Conservation (phyloP, 2,888 invertebrate species). For the Aleiodes alternator region DNA sequence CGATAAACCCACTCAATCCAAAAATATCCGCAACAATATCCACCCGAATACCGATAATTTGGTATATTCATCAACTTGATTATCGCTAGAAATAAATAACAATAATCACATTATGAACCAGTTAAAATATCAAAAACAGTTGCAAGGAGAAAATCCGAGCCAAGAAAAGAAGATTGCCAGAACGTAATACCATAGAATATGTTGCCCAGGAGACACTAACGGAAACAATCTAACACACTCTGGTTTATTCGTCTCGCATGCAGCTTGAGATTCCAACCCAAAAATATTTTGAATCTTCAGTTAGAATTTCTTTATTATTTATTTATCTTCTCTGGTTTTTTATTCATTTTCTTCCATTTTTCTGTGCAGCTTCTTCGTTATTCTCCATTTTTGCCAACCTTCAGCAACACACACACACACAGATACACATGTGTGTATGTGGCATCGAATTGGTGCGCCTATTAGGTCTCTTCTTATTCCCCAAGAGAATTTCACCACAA, state of each 20-base stretch:
- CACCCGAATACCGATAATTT: too few relatives aligned
- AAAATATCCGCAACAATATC: too few relatives aligned
- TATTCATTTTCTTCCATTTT: neutral
- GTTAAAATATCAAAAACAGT: neutral
- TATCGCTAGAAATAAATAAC: too few relatives aligned
- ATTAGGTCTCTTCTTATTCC: constrained; percentile 61
- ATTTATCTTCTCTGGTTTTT: constrained; percentile 31
- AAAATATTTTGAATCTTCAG: neutral
- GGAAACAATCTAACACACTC: constrained; percentile 62
- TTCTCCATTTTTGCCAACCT: neutral
- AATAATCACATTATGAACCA: neutral
- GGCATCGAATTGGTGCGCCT: constrained; percentile 44
- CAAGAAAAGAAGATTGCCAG: constrained; percentile 9
- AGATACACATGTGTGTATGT: neutral
- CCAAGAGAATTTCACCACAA: constrained; percentile 62
- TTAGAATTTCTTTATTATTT: constrained; percentile 9
- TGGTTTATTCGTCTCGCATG: constrained; percentile 39
- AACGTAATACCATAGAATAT: constrained; percentile 12
- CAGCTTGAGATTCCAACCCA: constrained; percentile 1
- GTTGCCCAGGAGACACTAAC: constrained; percentile 55
- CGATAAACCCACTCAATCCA: too few relatives aligned
- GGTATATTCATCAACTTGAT: too few relatives aligned
- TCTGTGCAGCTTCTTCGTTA: constrained; percentile 3
- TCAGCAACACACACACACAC: constrained; percentile 17
- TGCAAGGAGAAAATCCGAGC: constrained; percentile 11